phyloP scores from a whole-genome alignment of 2,113 vertebrate species.

The Chloropsis cyanopogon region DNA sequence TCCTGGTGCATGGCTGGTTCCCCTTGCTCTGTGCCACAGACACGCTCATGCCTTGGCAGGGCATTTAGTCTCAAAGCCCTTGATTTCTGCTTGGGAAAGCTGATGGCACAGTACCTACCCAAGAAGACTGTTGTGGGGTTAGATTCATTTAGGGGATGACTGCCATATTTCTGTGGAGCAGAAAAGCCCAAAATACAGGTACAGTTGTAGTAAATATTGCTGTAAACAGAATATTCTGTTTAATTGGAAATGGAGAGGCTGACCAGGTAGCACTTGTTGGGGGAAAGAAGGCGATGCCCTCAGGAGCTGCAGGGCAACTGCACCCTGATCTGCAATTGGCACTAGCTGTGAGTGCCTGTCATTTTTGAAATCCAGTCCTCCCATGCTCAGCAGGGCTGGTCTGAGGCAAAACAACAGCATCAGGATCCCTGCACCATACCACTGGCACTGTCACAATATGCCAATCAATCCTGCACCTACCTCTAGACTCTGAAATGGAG shows the following conservation, averaged over 20 bases:
- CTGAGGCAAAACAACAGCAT: neutral
- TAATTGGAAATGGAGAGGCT: neutral
- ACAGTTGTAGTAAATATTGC: neutral
- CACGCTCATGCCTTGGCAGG: accelerated
- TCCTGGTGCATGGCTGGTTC: neutral
- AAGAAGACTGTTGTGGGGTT: neutral
- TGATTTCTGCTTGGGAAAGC: neutral
- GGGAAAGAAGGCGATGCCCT: neutral
- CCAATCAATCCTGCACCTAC: neutral
- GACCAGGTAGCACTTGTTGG: neutral
- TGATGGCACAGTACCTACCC: neutral
- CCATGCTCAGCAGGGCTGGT: accelerated
- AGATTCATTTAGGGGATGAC: neutral
- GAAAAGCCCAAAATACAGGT: neutral
- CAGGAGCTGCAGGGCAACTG: neutral
- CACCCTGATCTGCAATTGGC: neutral
- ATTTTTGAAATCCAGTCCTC: neutral
- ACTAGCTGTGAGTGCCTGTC: neutral
- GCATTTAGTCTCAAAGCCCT: neutral
- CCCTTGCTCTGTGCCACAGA: neutral
- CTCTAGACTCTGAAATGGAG: neutral
- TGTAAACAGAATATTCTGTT: neutral
- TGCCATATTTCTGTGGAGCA: neutral
- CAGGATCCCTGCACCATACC: neutral
- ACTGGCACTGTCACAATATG: neutral